These are phyloP conservation scores for Eupeodes luniger DNA, from an alignment of 2,888 invertebrate genomes.

Conservation along the genomic window DNA sequence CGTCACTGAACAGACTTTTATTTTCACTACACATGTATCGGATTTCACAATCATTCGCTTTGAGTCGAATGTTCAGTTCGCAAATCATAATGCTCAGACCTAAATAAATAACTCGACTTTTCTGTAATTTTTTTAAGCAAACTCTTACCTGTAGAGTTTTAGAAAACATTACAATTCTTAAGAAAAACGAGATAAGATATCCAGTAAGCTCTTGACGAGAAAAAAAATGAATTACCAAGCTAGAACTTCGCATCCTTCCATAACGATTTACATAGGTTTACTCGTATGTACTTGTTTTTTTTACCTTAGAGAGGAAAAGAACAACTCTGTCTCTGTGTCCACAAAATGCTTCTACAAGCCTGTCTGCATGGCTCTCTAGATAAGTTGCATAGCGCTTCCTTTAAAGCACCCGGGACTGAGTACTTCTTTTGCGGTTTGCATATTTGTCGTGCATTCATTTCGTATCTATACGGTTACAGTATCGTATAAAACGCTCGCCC, in stretches of 20 bases:
- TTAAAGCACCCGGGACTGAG: conserved; percentile 20
- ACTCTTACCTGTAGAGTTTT: conserved; percentile 11
- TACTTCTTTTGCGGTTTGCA: conserved; percentile 66
- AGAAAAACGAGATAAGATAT: conserved; percentile 24
- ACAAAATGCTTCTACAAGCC: conserved; percentile 53
- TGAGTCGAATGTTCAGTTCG: too few relatives aligned
- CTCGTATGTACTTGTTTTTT: conserved; percentile 10
- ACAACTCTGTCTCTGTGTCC: conserved; percentile 54
- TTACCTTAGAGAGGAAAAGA: conserved; percentile 14
- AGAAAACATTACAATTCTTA: conserved; percentile 14
- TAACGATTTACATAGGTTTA: background rate
- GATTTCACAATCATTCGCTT: too few relatives aligned
- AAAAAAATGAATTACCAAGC: conserved; percentile 47
- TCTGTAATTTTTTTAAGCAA: conserved; percentile 23
- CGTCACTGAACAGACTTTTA: too few relatives aligned
- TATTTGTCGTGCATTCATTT: conserved; percentile 63
- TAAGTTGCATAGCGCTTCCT: conserved; percentile 57
- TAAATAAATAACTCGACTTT: conserved; percentile 45
- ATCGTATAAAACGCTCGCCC: background rate
- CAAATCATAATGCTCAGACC: background rate
- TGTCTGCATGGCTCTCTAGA: conserved; percentile 53
- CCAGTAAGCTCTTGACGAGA: conserved; percentile 13
- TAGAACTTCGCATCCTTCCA: conserved; percentile 19
- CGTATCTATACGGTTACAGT: background rate
- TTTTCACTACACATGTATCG: too few relatives aligned